Percentiles rank a stretch among this genome's conserved stretches.
Conservation (phyloP, 2,797 vertebrate genomes). For the Bovichtus diacanthus region DNA sequence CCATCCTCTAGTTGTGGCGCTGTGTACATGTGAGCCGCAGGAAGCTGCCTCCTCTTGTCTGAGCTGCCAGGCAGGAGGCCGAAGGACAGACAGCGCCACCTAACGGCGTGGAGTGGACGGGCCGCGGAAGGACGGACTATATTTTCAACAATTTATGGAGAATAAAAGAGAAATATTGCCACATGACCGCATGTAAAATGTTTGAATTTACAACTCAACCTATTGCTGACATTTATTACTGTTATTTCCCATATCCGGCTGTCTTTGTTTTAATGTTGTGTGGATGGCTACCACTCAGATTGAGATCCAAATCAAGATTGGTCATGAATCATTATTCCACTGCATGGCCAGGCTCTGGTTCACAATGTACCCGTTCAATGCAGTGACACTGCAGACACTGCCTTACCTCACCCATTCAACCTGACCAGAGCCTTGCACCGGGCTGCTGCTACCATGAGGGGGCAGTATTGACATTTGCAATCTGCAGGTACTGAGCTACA, state of each 20-base stretch:
- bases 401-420: slow-evolving; percentile 27
- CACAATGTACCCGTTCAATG: slow-evolving; percentile 21
- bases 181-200: not conserved
- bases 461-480: slow-evolving; percentile 72
- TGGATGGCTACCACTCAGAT: not conserved
- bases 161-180: not conserved
- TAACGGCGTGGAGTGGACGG: not conserved
- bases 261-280: not conserved
- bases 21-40: slow-evolving; percentile 71
- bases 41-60: slow-evolving; percentile 6
- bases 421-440: slow-evolving; percentile 35
- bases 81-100: slow-evolving; percentile 39
- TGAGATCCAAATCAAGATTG: not conserved
- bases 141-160: not conserved
- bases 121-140: rapidly evolving
- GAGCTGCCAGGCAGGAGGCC: not conserved
- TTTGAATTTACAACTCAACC: rapidly evolving
- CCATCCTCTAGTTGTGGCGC: slow-evolving; percentile 44
- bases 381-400: slow-evolving; percentile 57
- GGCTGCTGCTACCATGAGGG: slow-evolving; percentile 53
- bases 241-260: not conserved
- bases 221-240: not conserved
- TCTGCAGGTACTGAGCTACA: not conserved
- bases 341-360: not conserved
- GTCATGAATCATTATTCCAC: not conserved